Percentiles rank a stretch among this genome's conserved stretches.
Conservation (phyloP, 2,797 vertebrate species). For the Megaceryle alcyon region DNA sequence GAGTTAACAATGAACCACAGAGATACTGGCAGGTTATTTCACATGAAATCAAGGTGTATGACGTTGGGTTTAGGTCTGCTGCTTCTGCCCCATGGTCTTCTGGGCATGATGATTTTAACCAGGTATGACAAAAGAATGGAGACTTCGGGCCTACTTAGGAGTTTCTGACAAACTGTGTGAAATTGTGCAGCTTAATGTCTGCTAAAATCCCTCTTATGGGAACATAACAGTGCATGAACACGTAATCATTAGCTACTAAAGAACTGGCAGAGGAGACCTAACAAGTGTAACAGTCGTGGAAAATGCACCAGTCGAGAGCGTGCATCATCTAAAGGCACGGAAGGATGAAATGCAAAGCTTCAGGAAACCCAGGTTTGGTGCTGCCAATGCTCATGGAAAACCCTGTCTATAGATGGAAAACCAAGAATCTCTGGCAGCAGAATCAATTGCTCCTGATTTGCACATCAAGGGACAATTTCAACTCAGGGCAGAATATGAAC, state of each 20-base stretch:
- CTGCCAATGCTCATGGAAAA: neutral
- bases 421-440: neutral
- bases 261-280: neutral
- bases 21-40: neutral
- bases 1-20: neutral
- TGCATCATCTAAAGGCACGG: neutral
- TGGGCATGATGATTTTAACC: neutral
- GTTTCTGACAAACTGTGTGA: neutral
- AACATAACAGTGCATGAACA: neutral
- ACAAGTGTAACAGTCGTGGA: neutral
- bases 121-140: neutral
- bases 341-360: neutral
- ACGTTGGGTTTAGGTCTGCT: neutral
- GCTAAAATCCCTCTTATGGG: neutral
- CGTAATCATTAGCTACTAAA: neutral
- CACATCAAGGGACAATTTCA: neutral
- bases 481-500: neutral
- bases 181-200: neutral
- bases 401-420: neutral
- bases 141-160: neutral
- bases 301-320: neutral
- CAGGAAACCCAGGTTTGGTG: neutral
- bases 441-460: neutral
- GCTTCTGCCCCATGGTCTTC: neutral
- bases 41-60: neutral